Base-by-base conservation (phyloP, 92 coral and sea anemone species). In the Porites rus region DNA sequence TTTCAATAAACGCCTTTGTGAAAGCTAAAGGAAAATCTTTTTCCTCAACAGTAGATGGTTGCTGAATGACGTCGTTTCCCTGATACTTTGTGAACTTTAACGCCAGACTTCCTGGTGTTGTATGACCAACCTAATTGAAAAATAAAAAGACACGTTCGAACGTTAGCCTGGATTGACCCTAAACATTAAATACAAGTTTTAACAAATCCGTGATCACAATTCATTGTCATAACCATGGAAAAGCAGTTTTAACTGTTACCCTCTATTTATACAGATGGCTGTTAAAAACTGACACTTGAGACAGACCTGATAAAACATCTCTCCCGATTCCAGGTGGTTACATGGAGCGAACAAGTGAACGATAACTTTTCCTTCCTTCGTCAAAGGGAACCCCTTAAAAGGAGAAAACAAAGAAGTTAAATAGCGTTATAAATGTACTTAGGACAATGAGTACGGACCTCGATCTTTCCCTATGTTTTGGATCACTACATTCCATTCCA, bases 231-330 rank as follows among this genome's bases (percentile, higher is more conserved):
- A 0, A 38, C 46, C 46, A 38, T 38, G 46, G 46, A 38, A 38
- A 38, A 38, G 46, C 46, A 38, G 46, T 38, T 38, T 38, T 38
- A 38, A 38, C 46, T 38, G 46, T 38, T 4, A 38, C 46, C 46
- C 46, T 38, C 46, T 38, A 4, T 38, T 38, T 38, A 38, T 38
- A 38, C 46, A 38, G 46, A 38, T 38, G 46, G 6, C 46, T 38
- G 46, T 38, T 28, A 38, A 38, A 38, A 38, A 38, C 46, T 0
- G 46, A 38, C 46, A 38, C 6, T 38, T 4, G 6, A 38, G 46
- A 59, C 68, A 31, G 8, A 90, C 92, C 82, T 90, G 92, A 74
- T 77, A 90, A 53, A 85, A 90, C 92, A 90, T 90, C 80, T 90
- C 92, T 70, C 92, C 89, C 68, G 79, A 86, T 62, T 90, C 90